Conservation (phyloP, 2,113 vertebrate genomes). For the Oxyura jamaicensis region DNA sequence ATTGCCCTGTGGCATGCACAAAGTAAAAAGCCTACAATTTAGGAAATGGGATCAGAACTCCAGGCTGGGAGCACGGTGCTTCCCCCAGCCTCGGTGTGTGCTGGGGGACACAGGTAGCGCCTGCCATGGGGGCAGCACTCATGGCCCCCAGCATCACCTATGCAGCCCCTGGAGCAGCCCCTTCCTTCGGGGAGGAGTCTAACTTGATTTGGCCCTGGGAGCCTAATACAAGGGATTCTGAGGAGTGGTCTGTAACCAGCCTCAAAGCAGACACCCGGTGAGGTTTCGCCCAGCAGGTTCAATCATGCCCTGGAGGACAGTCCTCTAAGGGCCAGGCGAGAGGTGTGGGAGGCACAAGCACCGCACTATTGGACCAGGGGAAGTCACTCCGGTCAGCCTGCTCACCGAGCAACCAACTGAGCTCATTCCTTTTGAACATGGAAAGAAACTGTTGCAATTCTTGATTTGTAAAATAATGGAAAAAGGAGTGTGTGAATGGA, state of each 20-base stretch:
- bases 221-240: accelerated
- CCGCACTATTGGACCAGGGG: neutral
- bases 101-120: neutral
- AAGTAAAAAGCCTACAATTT: neutral
- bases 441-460: neutral
- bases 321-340: neutral
- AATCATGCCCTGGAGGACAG: accelerated
- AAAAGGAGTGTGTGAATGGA: neutral
- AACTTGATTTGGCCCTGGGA: neutral
- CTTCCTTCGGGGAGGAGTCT: neutral
- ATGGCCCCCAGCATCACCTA: neutral
- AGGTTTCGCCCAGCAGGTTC: slow-evolving; percentile 31
- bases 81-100: neutral
- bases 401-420: neutral
- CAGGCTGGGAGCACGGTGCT: accelerated
- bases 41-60: neutral
- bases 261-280: neutral
- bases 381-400: neutral
- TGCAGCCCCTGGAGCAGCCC: neutral
- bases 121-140: accelerated
- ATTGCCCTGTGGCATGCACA: neutral
- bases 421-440: accelerated
- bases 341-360: neutral
- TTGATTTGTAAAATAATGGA: neutral
- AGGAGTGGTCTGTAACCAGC: neutral